Percentiles rank a stretch among this genome's conserved stretches.
Evolutionary conservation across 1,140 invertebrate genomes (phyloP).

Genomic region (Brachionus koreanus): DNA sequence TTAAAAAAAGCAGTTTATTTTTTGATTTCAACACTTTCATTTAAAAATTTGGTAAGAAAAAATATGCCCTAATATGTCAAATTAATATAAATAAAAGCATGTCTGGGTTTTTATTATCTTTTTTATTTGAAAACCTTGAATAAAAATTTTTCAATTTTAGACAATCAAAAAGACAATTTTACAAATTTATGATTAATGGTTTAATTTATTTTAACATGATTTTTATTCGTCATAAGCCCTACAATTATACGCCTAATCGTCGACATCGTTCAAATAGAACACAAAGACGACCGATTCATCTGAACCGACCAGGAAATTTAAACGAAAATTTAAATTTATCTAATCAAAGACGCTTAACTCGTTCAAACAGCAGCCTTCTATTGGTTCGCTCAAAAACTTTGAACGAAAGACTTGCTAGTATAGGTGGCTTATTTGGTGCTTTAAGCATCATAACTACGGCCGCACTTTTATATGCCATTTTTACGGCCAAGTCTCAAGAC

Average conservation of each 20-base stretch:
- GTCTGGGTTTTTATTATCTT: too few species aligned
- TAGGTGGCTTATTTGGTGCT: constrained; percentile 25
- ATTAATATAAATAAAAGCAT: too few species aligned
- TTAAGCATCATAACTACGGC: constrained; percentile 16
- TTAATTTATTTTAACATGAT: background rate
- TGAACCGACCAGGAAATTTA: background rate
- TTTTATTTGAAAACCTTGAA: too few species aligned
- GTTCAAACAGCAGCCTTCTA: background rate
- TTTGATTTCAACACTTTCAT: too few species aligned
- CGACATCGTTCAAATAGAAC: constrained; percentile 1
- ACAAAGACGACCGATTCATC: background rate
- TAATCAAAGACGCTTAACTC: background rate
- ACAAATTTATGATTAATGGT: background rate
- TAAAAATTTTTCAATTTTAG: background rate
- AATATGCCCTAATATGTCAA: too few species aligned
- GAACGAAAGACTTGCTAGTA: constrained; percentile 24
- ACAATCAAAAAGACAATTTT: background rate
- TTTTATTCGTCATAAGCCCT: constrained; percentile 13
- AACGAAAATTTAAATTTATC: background rate
- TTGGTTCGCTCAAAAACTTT: constrained; percentile 4
- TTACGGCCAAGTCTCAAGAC: constrained; percentile 5
- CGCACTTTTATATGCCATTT: constrained; percentile 1
- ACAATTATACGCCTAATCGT: background rate
- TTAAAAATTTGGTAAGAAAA: too few species aligned
- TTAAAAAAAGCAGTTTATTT: too few species aligned